These are phyloP conservation scores for Pitangus sulphuratus DNA, from an alignment of 2,797 vertebrate genomes.

Conservation along the genomic window DNA sequence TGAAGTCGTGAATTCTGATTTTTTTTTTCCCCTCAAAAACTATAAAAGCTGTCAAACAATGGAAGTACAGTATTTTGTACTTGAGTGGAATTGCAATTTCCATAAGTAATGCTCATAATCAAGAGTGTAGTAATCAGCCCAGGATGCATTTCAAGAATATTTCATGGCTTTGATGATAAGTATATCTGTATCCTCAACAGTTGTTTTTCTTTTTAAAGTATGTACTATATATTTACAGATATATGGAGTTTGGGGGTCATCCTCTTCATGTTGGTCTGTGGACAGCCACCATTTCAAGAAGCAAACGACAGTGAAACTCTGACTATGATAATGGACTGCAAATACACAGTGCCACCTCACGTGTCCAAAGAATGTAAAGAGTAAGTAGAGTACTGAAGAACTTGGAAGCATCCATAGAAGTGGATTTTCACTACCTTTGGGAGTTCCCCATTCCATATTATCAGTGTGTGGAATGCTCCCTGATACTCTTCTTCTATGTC, in stretches of 20 bases:
- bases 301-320: slow-evolving; percentile 98
- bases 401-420: background rate
- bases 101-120: background rate
- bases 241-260: slow-evolving; percentile 88
- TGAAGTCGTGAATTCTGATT: background rate
- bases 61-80: background rate
- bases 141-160: background rate
- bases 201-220: background rate
- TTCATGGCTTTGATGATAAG: background rate
- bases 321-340: slow-evolving; percentile 99
- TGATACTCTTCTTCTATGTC: background rate
- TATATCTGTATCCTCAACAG: background rate
- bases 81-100: background rate
- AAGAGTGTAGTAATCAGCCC: background rate
- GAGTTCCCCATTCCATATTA: background rate
- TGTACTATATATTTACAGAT: slow-evolving; percentile 69
- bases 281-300: slow-evolving; percentile 96
- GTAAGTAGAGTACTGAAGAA: slow-evolving; percentile 80
- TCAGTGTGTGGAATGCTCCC: background rate
- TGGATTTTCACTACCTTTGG: background rate
- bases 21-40: background rate
- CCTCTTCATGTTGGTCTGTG: slow-evolving; percentile 87
- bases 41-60: background rate
- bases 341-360: slow-evolving; percentile 89
- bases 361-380: slow-evolving; percentile 91